Conservation (phyloP, 2,888 invertebrate species). For the Tryphoninae sp. region DNA sequence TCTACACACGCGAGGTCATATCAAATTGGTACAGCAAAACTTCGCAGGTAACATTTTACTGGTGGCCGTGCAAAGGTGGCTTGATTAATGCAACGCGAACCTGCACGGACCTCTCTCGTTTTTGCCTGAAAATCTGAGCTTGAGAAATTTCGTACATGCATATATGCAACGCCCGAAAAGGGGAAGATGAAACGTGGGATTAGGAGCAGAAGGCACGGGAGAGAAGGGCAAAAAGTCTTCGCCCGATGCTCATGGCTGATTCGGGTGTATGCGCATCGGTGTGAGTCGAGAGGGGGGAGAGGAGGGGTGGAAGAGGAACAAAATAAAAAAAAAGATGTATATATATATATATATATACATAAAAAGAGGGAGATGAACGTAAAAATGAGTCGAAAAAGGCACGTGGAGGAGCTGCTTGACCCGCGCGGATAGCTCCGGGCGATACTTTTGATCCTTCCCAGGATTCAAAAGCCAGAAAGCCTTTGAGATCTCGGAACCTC, state of each 20-base stretch:
- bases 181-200: constrained; percentile 40
- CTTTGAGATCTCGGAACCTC: constrained; percentile 60
- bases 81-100: constrained; percentile 54
- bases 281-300: constrained; percentile 32
- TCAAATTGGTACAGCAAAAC: constrained; percentile 34
- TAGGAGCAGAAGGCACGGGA: constrained; percentile 18
- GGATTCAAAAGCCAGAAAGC: constrained; percentile 67
- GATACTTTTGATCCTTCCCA: constrained; percentile 71
- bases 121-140: constrained; percentile 24
- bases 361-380: neutral
- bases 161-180: constrained; percentile 46
- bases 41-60: constrained; percentile 20
- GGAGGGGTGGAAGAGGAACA: neutral
- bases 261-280: constrained; percentile 42
- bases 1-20: constrained; percentile 7
- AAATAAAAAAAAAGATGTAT: constrained; percentile 16
- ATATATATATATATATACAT: neutral
- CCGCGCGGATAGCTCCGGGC: constrained; percentile 63
- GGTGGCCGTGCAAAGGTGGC: constrained; percentile 19
- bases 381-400: constrained; percentile 22
- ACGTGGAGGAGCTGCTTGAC: constrained; percentile 62
- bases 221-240: constrained; percentile 51
- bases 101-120: constrained; percentile 15
- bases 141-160: constrained; percentile 28
- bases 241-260: constrained; percentile 42